Evolutionary conservation across 2,797 vertebrate genomes (phyloP).

Genomic region (Eupleurogrammus muticus): DNA sequence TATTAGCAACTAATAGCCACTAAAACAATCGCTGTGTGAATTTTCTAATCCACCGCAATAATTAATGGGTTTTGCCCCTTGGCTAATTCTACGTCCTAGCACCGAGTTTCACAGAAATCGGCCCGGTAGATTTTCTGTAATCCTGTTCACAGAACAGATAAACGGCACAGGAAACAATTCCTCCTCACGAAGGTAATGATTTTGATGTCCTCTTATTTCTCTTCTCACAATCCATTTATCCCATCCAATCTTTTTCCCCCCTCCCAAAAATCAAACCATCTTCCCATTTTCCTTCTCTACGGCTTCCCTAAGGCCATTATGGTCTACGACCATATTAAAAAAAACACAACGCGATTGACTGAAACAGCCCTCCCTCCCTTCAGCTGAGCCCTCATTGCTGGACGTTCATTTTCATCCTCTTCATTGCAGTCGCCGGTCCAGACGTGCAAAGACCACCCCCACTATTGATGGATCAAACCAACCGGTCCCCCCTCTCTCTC

Average conservation of each 20-base stretch:
- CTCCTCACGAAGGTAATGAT: too few relatives aligned
- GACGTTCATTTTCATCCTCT: conserved; percentile 23
- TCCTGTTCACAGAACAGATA: too few relatives aligned
- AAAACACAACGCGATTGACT: neutral
- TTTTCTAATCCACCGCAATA: too few relatives aligned
- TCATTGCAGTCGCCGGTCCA: conserved; percentile 46
- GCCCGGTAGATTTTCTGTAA: too few relatives aligned
- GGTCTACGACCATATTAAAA: neutral
- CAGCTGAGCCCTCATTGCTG: conserved; percentile 1
- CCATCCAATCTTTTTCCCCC: conserved; percentile 1
- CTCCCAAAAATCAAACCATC: conserved; percentile 9
- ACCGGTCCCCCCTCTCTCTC: conserved; percentile 8
- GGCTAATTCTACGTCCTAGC: too few relatives aligned
- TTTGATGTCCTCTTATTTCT: conserved; percentile 24
- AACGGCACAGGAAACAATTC: too few relatives aligned
- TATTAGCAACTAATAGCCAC: too few relatives aligned
- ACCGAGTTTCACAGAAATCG: too few relatives aligned
- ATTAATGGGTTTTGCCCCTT: too few relatives aligned
- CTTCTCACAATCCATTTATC: conserved; percentile 30
- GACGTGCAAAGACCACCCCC: conserved; percentile 43
- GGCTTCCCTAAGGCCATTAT: neutral
- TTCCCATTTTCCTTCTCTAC: neutral
- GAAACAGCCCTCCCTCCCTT: conserved; percentile 26
- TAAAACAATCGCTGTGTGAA: too few relatives aligned
- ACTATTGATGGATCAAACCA: conserved; percentile 49